Conservation (phyloP, 92 coral and sea anemone species). For the Heliopora coerulea region DNA sequence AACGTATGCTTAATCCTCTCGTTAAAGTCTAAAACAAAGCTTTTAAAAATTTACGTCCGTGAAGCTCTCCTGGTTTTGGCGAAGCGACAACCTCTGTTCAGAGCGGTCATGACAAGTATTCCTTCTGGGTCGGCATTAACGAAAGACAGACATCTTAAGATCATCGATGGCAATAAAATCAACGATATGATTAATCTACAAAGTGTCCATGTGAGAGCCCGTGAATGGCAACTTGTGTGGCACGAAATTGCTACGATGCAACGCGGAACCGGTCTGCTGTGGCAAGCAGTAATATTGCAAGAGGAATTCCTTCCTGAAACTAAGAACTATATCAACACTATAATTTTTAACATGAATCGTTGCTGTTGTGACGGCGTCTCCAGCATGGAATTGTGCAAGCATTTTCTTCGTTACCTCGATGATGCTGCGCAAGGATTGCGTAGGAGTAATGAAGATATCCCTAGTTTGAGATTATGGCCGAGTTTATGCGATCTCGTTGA, state of each 20-base stretch:
- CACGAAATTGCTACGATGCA: neutral
- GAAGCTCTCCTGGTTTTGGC: constrained; percentile 24
- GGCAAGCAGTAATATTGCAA: neutral
- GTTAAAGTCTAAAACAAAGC: neutral
- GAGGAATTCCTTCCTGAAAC: neutral
- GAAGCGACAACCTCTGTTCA: constrained; percentile 27
- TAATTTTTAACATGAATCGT: neutral
- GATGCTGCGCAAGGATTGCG: neutral
- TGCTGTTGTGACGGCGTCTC: constrained; percentile 5
- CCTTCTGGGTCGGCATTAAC: neutral
- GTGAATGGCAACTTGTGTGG: constrained; percentile 14
- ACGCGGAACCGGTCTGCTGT: constrained; percentile 11
- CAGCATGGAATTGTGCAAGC: constrained; percentile 6
- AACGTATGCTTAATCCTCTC: neutral
- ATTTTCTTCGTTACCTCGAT: neutral
- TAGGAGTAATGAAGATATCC: neutral
- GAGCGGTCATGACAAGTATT: neutral
- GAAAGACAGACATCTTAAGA: constrained; percentile 8
- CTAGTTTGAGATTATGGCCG: neutral
- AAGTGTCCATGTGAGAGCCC: neutral
- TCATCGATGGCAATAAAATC: neutral
- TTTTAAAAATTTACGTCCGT: neutral
- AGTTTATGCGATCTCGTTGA: neutral
- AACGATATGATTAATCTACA: neutral
- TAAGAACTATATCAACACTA: neutral